Evolutionary conservation across 2,797 vertebrate species (phyloP).

Genomic region (Macropodus opercularis): DNA sequence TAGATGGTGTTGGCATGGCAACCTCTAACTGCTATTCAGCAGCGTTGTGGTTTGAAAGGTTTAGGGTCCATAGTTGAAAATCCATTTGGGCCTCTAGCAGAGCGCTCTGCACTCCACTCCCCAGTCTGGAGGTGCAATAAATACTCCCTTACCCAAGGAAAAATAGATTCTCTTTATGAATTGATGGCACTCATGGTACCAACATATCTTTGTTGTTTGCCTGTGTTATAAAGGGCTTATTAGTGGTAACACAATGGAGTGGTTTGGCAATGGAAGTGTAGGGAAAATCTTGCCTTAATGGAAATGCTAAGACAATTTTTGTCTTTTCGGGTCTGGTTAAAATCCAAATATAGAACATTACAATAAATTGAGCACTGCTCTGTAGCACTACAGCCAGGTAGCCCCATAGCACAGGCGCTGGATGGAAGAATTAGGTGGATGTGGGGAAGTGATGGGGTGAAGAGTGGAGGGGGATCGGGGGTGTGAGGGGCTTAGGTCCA

Average conservation of each 20-base stretch:
- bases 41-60: slow-evolving; percentile 92
- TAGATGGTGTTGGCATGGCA: slow-evolving; percentile 97
- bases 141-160: slow-evolving; percentile 76
- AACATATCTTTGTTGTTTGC: slow-evolving; percentile 72
- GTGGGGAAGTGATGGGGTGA: slow-evolving; percentile 11
- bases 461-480: not conserved
- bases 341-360: slow-evolving; percentile 51
- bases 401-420: slow-evolving; percentile 14
- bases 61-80: slow-evolving; percentile 95
- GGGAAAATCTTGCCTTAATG: slow-evolving; percentile 40
- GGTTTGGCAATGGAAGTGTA: slow-evolving; percentile 42
- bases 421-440: slow-evolving; percentile 11
- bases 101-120: slow-evolving; percentile 79
- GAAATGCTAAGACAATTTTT: slow-evolving; percentile 53
- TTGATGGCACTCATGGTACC: slow-evolving; percentile 79
- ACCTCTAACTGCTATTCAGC: slow-evolving; percentile 96
- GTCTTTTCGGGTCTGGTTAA: slow-evolving; percentile 29
- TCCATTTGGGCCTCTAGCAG: slow-evolving; percentile 96
- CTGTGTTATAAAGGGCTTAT: slow-evolving; percentile 63
- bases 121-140: slow-evolving; percentile 88
- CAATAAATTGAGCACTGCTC: slow-evolving; percentile 27
- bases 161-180: slow-evolving; percentile 80
- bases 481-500: slow-evolving; percentile 45
- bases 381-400: slow-evolving; percentile 18
- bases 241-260: slow-evolving; percentile 52